phyloP scores from a whole-genome alignment of 2,797 vertebrate genomes.

The Premnoplex brunnescens region DNA sequence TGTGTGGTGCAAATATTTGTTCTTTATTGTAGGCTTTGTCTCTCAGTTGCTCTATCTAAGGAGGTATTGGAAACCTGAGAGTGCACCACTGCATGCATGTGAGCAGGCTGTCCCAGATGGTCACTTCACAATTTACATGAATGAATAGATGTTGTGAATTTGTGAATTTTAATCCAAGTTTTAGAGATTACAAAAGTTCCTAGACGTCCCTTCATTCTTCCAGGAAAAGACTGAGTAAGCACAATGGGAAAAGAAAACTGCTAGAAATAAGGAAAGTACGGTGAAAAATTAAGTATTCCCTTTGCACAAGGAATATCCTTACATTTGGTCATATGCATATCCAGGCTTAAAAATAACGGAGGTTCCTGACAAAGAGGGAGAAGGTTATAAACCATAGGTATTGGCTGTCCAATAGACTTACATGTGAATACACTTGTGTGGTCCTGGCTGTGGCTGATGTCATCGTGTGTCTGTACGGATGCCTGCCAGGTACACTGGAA shows the following conservation, averaged over 20 bases:
- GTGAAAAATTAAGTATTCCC: not conserved
- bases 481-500: slow-evolving; percentile 36
- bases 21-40: not conserved
- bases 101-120: not conserved
- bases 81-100: not conserved
- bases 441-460: slow-evolving; percentile 42
- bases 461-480: not conserved
- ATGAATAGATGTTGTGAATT: not conserved
- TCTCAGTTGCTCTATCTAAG: not conserved
- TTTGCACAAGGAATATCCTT: not conserved
- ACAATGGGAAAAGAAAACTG: not conserved
- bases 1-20: not conserved
- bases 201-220: not conserved
- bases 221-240: not conserved
- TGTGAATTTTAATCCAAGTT: not conserved
- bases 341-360: slow-evolving; percentile 42
- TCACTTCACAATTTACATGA: not conserved
- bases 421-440: slow-evolving; percentile 41
- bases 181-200: not conserved
- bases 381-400: slow-evolving; percentile 24
- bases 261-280: not conserved
- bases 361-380: not conserved
- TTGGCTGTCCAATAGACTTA: not conserved
- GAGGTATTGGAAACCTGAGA: not conserved
- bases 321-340: not conserved